These are phyloP conservation scores for Cordilura impudica DNA, from an alignment of 2,888 invertebrate species.

Conservation along the genomic window DNA sequence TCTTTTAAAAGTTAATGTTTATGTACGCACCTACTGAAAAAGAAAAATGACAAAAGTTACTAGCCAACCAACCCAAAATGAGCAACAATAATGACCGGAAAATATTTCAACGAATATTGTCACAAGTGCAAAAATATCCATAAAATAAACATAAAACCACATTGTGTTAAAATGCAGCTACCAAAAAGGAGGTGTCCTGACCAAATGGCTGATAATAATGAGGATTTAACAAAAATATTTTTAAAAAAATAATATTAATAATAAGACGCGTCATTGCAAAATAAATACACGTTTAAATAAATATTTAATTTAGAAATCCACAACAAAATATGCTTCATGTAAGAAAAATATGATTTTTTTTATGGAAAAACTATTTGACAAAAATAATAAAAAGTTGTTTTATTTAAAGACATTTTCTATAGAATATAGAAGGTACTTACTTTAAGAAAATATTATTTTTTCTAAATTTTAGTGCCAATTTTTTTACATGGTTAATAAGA, in stretches of 20 bases:
- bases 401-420: conserved; percentile 36
- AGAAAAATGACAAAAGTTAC: background rate
- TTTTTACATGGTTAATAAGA: background rate
- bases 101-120: conserved; percentile 75
- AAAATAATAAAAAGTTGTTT: conserved; percentile 2
- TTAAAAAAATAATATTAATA: background rate
- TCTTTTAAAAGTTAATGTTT: conserved; percentile 78
- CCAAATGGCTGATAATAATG: conserved; percentile 29
- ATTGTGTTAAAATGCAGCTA: background rate
- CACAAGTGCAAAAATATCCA: conserved; percentile 71
- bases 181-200: conserved; percentile 7
- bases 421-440: conserved; percentile 16
- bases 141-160: conserved; percentile 50
- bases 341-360: conserved; percentile 48
- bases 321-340: conserved; percentile 47
- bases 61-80: conserved; percentile 43
- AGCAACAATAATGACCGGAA: conserved; percentile 69
- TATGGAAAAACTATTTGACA: background rate
- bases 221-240: conserved; percentile 30
- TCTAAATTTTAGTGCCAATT: conserved; percentile 7
- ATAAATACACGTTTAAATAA: conserved; percentile 54
- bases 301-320: conserved; percentile 51
- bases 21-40: conserved; percentile 74
- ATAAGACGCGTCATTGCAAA: conserved; percentile 45
- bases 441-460: conserved; percentile 47